Evolutionary conservation across 2,888 invertebrate species (phyloP), one percentile per base, ranked within the genome.

Genomic region (Andricus curvator): DNA sequence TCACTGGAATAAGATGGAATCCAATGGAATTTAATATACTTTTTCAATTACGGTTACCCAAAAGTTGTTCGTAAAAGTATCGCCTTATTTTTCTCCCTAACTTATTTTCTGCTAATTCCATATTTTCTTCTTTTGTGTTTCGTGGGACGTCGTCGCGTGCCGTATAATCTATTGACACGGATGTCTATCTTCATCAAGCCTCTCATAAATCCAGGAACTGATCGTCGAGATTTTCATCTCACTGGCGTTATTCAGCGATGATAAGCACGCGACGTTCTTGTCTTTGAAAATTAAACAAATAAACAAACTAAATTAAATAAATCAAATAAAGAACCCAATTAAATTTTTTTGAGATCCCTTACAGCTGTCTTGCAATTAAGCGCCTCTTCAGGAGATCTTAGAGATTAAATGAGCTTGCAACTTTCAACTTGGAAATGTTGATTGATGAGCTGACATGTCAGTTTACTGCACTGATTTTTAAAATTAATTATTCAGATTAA

Each of bases 61-160:
- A 41, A 41, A 41, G 41, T 41, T 48, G 17, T 48, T 15, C 48
- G 15, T 48, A 48, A 48, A 48, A 15, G 15, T 17, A 48, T 4
- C 48, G 17, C 17, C 17, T 56, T n/a, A n/a, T n/a, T 56, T n/a
- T 56, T 56, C n/a, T 3, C n/a, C n/a, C n/a, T 9, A 9, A 56
- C 9, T 56, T n/a, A n/a, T n/a, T n/a, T 56, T 56, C n/a, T n/a
- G n/a, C 56, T n/a, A 5, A 13, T 62, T 22, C 13, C 5, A 62
- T 48, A 37, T 9, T 9, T 74, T 74, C n/a, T 56, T 20, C 25
- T 51, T 74, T 74, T 51, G 29, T 56, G 20, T 74, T 56, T 33
- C 51, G 29, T n/a, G 29, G 20, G 86, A 85, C 82, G 80, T 85
- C 85, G 89, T 89, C 88, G 89, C 88, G 88, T 89, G 88, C 86